Evolutionary conservation across 2,888 invertebrate genomes (phyloP), one percentile per base, ranked within the genome.

Genomic region (Erebia palarica): DNA sequence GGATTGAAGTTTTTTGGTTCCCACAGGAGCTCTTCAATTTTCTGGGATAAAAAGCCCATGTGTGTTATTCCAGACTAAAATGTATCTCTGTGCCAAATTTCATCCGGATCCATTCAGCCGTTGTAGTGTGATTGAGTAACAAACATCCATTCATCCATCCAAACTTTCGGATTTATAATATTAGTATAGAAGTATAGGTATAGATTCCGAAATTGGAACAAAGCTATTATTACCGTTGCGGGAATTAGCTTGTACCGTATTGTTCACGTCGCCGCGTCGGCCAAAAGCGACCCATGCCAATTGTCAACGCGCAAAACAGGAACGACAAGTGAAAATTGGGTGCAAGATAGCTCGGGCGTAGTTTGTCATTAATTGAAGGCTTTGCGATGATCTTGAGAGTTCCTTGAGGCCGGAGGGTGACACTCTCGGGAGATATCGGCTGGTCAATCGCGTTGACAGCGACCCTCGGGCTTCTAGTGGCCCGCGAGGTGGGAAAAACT

Each of bases 401-500:
- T 82, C 82, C 82, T 82, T 74, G 71, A 69, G 80, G 78, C 81
- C 83, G 78, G 79, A 86, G 90, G 89, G 88, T 85, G 85, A 81
- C 86, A 89, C 91, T 91, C 90, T 77, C 82, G 91, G 91, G 92
- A 91, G 87, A 89, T 89, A 90, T 88, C 91, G 88, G 86, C 86
- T 85, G 89, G 86, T 90, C 92, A 90, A 91, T 90, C 86, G 89
- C 88, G 91, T 83, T 90, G 92, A 92, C 92, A 90, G 91, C 88
- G 84, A 86, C 91, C 91, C 89, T 87, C 80, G 85, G 82, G 82
- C 82, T 83, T 83, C 81, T 80, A 83, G 84, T 85, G 89, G 89
- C 88, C 89, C 77, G 78, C 86, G 85, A 92, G 91, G 90, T 93
- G 92, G 93, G 92, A 92, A 92, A 92, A 92, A 92, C 92, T 91